Evolutionary conservation across 2,888 invertebrate species (phyloP).

Genomic region (Clivina fossor): DNA sequence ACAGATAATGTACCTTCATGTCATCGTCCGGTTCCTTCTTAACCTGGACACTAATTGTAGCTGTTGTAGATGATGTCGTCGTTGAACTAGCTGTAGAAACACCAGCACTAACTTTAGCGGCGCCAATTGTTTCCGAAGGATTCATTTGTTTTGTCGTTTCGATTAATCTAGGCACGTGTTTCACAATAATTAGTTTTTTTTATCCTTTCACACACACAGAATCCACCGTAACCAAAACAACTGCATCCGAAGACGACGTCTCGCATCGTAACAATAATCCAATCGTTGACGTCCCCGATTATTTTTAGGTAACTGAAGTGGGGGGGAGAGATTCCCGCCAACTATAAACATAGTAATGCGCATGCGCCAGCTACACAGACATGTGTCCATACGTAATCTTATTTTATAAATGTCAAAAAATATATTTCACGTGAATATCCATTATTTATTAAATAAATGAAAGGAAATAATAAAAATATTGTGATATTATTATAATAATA

Average conservation of each 20-base stretch:
- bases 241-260: slow-evolving; percentile 22
- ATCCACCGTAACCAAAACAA: not conserved
- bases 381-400: slow-evolving; percentile 1
- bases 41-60: slow-evolving; percentile 51
- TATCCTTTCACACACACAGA: slow-evolving; percentile 9
- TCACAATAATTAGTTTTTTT: too few species aligned
- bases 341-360: slow-evolving; percentile 42
- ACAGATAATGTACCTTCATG: slow-evolving; percentile 61
- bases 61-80: too few species aligned
- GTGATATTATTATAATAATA: too few species aligned
- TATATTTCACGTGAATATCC: too few species aligned
- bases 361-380: slow-evolving; percentile 38
- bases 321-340: slow-evolving; percentile 50
- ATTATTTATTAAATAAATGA: too few species aligned
- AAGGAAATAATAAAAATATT: too few species aligned
- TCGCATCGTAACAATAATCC: slow-evolving; percentile 34
- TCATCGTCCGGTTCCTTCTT: slow-evolving; percentile 72
- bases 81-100: not conserved
- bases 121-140: too few species aligned
- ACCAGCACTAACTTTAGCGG: not conserved
- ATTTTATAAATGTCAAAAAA: not conserved
- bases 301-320: slow-evolving; percentile 51
- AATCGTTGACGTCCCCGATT: slow-evolving; percentile 44
- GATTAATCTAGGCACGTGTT: slow-evolving; percentile 44
- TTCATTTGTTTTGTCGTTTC: too few species aligned